Percentiles rank a stretch among this genome's conserved stretches.
These are phyloP conservation scores for Fundulus diaphanus DNA, from an alignment of 2,797 vertebrate species.

Conservation along the genomic window DNA sequence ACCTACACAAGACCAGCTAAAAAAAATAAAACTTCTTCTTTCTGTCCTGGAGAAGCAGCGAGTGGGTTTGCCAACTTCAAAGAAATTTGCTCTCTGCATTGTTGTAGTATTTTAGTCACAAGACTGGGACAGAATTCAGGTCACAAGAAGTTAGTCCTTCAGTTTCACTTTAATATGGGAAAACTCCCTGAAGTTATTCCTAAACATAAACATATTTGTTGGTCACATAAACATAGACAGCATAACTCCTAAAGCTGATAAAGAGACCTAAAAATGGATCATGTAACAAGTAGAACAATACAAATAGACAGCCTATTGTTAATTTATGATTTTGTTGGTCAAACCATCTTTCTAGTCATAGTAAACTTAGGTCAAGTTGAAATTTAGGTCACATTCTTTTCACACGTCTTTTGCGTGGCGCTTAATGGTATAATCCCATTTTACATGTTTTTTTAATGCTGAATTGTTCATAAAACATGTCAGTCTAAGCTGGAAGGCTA, in stretches of 20 bases:
- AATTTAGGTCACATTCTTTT: not conserved
- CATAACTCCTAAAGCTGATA: not conserved
- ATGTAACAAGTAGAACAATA: not conserved
- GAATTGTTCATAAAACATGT: not conserved
- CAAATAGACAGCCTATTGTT: not conserved
- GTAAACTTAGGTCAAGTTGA: not conserved
- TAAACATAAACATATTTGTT: not conserved
- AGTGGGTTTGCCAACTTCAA: not conserved
- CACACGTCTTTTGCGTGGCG: not conserved
- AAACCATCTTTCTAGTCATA: not conserved
- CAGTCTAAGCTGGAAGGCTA: not conserved
- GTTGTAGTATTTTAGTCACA: not conserved
- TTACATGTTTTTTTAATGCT: not conserved
- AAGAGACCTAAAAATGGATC: not conserved
- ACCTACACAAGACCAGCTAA: not conserved
- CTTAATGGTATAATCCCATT: not conserved
- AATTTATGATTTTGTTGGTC: not conserved
- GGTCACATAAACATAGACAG: not conserved
- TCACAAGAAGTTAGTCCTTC: not conserved
- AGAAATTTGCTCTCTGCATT: not conserved
- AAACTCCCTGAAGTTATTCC: not conserved
- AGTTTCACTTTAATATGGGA: not conserved
- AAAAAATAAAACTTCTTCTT: not conserved
- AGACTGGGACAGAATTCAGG: not conserved
- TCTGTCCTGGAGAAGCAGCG: not conserved